phyloP scores from a whole-genome alignment of 2,888 invertebrate species.

The Drosophila nr. perissopoda region DNA sequence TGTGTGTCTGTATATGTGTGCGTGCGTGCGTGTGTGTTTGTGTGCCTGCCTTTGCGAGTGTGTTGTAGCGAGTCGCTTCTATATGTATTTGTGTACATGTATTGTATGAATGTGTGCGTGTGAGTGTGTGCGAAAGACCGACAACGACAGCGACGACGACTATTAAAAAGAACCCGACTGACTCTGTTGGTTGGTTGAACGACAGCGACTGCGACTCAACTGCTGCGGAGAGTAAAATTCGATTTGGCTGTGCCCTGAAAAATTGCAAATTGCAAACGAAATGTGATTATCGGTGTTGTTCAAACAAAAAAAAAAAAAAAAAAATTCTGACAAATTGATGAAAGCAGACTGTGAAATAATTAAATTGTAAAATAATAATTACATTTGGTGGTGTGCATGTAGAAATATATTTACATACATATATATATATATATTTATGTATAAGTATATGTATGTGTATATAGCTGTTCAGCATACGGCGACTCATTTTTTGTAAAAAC shows the following conservation, averaged over 20 bases:
- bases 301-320: not conserved
- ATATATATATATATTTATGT: constrained; percentile 13
- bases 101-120: constrained; percentile 17
- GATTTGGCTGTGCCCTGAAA: constrained; percentile 70
- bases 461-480: constrained; percentile 25
- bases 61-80: constrained; percentile 24
- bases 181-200: constrained; percentile 49
- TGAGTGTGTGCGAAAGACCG: constrained; percentile 57
- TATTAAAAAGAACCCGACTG: constrained; percentile 75
- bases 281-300: constrained; percentile 57
- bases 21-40: constrained; percentile 24
- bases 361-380: constrained; percentile 31
- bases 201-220: constrained; percentile 41
- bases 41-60: constrained; percentile 34
- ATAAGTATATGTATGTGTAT: not conserved
- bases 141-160: constrained; percentile 49
- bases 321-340: constrained; percentile 45
- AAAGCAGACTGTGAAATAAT: constrained; percentile 40
- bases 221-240: constrained; percentile 66
- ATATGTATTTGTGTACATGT: constrained; percentile 21
- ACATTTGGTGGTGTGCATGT: not conserved
- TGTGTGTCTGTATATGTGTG: constrained; percentile 24
- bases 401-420: not conserved
- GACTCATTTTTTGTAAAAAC: constrained; percentile 21
- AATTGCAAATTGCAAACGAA: constrained; percentile 63